Base-by-base conservation (phyloP, 2,113 vertebrate genomes). In the Falco punctatus region DNA sequence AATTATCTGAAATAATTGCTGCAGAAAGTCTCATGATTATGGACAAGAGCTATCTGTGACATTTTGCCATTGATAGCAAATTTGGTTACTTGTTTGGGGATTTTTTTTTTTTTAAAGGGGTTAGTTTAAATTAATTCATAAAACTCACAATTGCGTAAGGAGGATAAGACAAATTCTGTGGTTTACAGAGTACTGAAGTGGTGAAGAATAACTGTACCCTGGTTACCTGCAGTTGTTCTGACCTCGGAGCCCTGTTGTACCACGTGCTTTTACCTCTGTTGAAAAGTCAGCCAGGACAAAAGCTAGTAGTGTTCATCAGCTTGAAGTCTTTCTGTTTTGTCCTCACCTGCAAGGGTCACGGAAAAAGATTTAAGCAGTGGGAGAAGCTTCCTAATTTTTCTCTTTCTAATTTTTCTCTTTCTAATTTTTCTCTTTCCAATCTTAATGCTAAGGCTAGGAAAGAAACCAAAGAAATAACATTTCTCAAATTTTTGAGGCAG, bases 401-500 rank as follows among this genome's bases (percentile, higher is more conserved):
- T 84, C n/a, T 84, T 91, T 78, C 86, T 90, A 49, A 33, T 72
- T 92, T 90, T 94, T 86, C 40, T 84, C n/a, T 84, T 91, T 78
- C 86, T 90, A 49, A 33, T 72, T 92, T 90, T 94, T 86, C 40
- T 84, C n/a, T 84, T 91, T 78, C 86, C 89, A 49, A 92, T 69
- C 51, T 44, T 84, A 87, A 66, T 92, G 72, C 48, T 81, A 42
- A 86, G 64, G 30, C 74, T 91, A 75, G 55, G 73, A 94, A 94
- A 69, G 69, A 95, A 93, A 88, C 67, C 61, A 88, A 65, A 74
- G 72, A 91, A 95, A 84, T 67, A 94, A 80, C 82, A 92, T 97
- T 89, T 91, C 81, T 93, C 57, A 80, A 3, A 92, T 95, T 96
- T 95, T 94, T 96, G 94, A 94, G 95, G 90, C 82, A 94, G 49